These are phyloP conservation scores for Sakesphorus luctuosus DNA, from an alignment of 2,113 vertebrate genomes.

Conservation along the genomic window DNA sequence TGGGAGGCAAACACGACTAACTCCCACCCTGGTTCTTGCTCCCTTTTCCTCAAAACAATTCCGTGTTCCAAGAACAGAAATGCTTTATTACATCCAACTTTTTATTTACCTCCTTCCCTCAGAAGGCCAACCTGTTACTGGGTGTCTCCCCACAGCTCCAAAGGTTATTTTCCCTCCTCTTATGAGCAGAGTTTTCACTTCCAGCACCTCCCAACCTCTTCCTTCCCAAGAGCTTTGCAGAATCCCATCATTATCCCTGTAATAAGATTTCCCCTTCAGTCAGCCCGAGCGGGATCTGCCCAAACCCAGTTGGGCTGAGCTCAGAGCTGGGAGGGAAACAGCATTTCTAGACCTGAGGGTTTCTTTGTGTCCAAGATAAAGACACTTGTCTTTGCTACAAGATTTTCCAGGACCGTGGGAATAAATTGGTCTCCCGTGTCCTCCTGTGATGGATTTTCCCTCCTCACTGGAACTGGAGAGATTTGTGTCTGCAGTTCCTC, in stretches of 20 bases:
- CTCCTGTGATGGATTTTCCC: not conserved
- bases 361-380: not conserved
- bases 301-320: not conserved
- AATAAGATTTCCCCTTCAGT: not conserved
- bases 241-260: not conserved
- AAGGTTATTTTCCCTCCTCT: rapidly evolving
- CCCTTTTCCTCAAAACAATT: rapidly evolving
- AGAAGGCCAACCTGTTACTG: not conserved
- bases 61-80: rapidly evolving
- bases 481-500: not conserved
- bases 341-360: not conserved
- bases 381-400: not conserved
- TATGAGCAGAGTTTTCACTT: not conserved
- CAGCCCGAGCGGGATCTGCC: not conserved
- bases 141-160: not conserved
- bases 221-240: not conserved
- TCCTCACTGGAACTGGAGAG: not conserved
- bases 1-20: rapidly evolving
- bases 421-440: not conserved
- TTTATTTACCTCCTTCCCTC: not conserved
- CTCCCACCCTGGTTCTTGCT: not conserved
- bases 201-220: not conserved
- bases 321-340: not conserved
- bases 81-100: not conserved
- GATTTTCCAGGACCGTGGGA: not conserved